phyloP scores from a whole-genome alignment of 2,797 vertebrate genomes.

The Liparis tanakae region DNA sequence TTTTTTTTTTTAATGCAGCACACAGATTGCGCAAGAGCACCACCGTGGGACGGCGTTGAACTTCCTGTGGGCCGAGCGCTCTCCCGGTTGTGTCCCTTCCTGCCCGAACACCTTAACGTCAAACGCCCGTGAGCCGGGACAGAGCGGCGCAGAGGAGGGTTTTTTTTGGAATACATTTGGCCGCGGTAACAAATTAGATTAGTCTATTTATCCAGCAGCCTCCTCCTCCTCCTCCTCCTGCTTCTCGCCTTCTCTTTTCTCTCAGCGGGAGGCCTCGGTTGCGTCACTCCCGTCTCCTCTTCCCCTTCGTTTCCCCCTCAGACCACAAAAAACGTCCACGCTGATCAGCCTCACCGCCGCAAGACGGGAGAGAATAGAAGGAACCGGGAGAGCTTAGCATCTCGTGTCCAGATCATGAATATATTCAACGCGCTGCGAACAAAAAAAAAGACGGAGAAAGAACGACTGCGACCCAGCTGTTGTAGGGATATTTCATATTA shows the following conservation, averaged over 20 bases:
- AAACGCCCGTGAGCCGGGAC: slow-evolving; percentile 42
- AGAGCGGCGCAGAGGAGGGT: slow-evolving; percentile 41
- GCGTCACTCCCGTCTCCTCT: slow-evolving; percentile 68
- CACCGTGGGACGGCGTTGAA: slow-evolving; percentile 50
- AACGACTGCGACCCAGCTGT: slow-evolving; percentile 80
- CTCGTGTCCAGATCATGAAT: slow-evolving; percentile 74
- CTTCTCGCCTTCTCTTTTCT: slow-evolving; percentile 60
- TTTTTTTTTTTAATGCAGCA: slow-evolving; percentile 56
- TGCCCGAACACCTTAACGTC: slow-evolving; percentile 78
- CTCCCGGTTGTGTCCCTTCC: slow-evolving; percentile 68
- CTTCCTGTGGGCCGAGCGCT: slow-evolving; percentile 58
- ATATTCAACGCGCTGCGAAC: slow-evolving; percentile 67
- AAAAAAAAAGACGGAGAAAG: too few species aligned
- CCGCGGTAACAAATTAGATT: slow-evolving; percentile 73
- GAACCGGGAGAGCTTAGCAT: slow-evolving; percentile 68
- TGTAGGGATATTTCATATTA: slow-evolving; percentile 76
- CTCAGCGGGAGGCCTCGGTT: slow-evolving; percentile 68
- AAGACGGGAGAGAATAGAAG: slow-evolving; percentile 55
- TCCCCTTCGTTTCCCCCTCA: slow-evolving; percentile 43
- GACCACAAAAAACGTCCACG: slow-evolving; percentile 61
- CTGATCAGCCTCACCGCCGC: slow-evolving; percentile 68
- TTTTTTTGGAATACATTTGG: slow-evolving; percentile 67
- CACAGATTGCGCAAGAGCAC: slow-evolving; percentile 12
- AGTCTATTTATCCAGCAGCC: slow-evolving; percentile 74
- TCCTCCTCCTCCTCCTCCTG: slow-evolving; percentile 59